These are phyloP conservation scores for Notechis scutatus DNA, from an alignment of 2,113 vertebrate species.

Conservation along the genomic window DNA sequence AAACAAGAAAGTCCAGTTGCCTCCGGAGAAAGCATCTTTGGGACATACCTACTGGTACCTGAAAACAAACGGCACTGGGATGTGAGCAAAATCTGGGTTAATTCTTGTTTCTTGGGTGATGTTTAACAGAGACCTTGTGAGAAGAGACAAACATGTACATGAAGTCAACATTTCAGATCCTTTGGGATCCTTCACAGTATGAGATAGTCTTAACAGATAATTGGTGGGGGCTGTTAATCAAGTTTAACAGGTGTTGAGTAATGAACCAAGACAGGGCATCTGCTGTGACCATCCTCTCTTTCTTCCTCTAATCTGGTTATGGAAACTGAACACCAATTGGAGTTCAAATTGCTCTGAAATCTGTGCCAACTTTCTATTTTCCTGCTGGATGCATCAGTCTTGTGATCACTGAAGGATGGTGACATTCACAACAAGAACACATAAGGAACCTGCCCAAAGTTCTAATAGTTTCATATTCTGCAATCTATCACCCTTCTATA, in stretches of 20 bases:
- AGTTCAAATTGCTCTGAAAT: conserved; percentile 40
- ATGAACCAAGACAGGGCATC: conserved; percentile 73
- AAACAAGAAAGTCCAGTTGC: too few relatives aligned
- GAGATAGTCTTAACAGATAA: conserved; percentile 70
- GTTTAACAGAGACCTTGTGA: conserved; percentile 66
- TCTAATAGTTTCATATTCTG: conserved; percentile 33
- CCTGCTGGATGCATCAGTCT: conserved; percentile 48
- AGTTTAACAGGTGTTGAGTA: conserved; percentile 76
- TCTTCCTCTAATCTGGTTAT: conserved; percentile 59
- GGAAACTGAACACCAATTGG: conserved; percentile 45
- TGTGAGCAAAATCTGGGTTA: conserved; percentile 42
- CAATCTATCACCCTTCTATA: conserved; percentile 14
- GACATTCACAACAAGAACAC: conserved; percentile 46
- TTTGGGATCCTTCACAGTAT: conserved; percentile 62
- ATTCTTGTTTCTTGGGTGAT: conserved; percentile 29
- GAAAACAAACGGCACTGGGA: conserved; percentile 31
- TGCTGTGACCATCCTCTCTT: conserved; percentile 64
- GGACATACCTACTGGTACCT: neutral
- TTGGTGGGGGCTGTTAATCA: conserved; percentile 73
- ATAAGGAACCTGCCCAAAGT: conserved; percentile 39
- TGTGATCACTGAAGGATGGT: conserved; percentile 37
- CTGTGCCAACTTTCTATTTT: conserved; percentile 40
- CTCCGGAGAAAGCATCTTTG: too few relatives aligned
- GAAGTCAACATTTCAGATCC: conserved; percentile 64
- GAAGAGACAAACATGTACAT: conserved; percentile 70